Percentiles rank a stretch among this genome's conserved stretches.
These are phyloP conservation scores for Ibidorhyncha struthersii DNA, from an alignment of 2,113 vertebrate species.

Conservation along the genomic window DNA sequence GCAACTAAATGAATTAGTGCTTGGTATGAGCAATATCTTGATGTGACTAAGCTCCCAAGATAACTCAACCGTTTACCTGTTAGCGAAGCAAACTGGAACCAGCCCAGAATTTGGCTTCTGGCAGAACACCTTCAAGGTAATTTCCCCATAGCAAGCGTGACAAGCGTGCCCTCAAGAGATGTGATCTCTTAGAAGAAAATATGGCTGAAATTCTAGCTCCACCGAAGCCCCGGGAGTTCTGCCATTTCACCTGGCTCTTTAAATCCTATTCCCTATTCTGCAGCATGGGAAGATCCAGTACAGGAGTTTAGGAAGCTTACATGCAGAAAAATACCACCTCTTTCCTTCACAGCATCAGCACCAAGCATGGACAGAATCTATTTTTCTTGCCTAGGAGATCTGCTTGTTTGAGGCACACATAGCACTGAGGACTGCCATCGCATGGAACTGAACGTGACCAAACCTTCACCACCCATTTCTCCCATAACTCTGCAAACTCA, in stretches of 20 bases:
- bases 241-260: not conserved
- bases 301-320: not conserved
- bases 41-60: conserved; percentile 49
- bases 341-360: not conserved
- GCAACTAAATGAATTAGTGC: conserved; percentile 47
- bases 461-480: not conserved
- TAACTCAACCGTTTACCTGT: conserved; percentile 32
- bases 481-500: not conserved
- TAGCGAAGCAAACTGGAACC: conserved; percentile 19
- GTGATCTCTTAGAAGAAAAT: not conserved
- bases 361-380: not conserved
- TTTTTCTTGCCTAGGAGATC: not conserved
- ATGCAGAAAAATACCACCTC: not conserved
- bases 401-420: rapidly evolving
- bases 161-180: not conserved
- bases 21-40: conserved; percentile 26
- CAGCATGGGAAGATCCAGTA: not conserved
- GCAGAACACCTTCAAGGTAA: conserved; percentile 39
- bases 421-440: not conserved
- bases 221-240: not conserved
- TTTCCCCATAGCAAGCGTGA: not conserved
- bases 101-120: not conserved
- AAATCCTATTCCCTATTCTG: not conserved
- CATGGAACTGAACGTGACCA: rapidly evolving
- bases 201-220: not conserved